Evolutionary conservation across 1,140 invertebrate genomes (phyloP).

Genomic region (Heliconius hermathena): DNA sequence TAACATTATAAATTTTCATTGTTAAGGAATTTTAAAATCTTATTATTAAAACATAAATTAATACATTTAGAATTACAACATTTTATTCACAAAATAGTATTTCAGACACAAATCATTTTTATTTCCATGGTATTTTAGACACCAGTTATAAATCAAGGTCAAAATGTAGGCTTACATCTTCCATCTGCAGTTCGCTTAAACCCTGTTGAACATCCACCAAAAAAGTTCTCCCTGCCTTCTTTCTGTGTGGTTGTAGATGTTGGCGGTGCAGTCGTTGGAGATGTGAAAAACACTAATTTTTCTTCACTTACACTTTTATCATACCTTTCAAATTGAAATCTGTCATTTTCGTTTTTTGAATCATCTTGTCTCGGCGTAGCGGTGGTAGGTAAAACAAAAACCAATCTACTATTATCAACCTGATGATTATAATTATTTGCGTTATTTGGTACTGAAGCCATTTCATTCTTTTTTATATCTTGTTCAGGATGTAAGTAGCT

Average conservation of each 20-base stretch:
- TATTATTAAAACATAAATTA: no score
- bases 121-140: not conserved
- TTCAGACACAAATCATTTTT: no score
- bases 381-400: not conserved
- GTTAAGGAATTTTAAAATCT: no score
- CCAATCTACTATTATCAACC: not conserved
- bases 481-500: slow-evolving; percentile 21
- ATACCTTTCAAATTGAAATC: not conserved
- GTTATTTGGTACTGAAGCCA: not conserved
- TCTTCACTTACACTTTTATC: slow-evolving; percentile 6
- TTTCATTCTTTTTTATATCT: slow-evolving; percentile 2
- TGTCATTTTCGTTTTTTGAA: not conserved
- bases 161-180: slow-evolving; percentile 55
- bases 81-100: not conserved
- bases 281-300: slow-evolving; percentile 18
- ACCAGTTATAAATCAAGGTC: not conserved
- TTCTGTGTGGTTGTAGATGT: slow-evolving; percentile 31
- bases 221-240: slow-evolving; percentile 57
- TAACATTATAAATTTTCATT: no score
- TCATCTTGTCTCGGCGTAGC: not conserved
- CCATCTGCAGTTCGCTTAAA: slow-evolving; percentile 56
- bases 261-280: slow-evolving; percentile 3
- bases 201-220: slow-evolving; percentile 53
- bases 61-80: not conserved
- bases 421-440: slow-evolving; percentile 3